Base-by-base conservation (phyloP, 2,797 vertebrate species). In the Falco cherrug region DNA sequence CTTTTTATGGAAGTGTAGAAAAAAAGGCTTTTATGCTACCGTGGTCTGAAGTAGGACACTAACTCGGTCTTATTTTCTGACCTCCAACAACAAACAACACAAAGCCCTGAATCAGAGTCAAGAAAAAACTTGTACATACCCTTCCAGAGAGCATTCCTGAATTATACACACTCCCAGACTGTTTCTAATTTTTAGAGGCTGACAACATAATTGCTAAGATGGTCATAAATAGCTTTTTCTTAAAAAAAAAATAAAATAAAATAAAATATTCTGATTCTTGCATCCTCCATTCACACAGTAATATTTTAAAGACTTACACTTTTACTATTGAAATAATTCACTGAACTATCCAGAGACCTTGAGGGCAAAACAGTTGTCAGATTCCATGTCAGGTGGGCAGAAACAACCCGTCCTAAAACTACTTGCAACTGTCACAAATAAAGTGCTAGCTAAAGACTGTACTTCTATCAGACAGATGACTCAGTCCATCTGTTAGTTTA, bases 391-490 rank as follows among this genome's bases (percentile, higher is more conserved):
- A 85, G 78, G 89, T 85, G 81, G 78, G 88, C 53, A 90, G 86
- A 80, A 95, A 84, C 24, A 78, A 70, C 56, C 74, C 10, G 5
- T 57, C 81, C 93, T 95, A 83, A 93, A 97, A 95, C 77, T 60
- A 87, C 71, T 89, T 91, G 75, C 68, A 94, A 97, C 79, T 83
- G 86, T 85, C 95, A 95, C 78, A 89, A 87, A 92, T 82, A 76
- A 89, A 95, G 81, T 28, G 31, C 45, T 41, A 95, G 74, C 80
- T 95, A 48, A 95, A 85, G 89, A 90, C 92, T 33, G 75, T 68
- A 91, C 75, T 93, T 94, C 68, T 85, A 93, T 89, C 93, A 97
- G 95, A 97, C 97, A 87, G 86, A 96, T 94, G 94, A 97, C 80
- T 95, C 91, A 80, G 83, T 87, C 93, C 93, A 91, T 94, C 95